Base-by-base conservation (phyloP, 2,888 invertebrate species). In the Siphonodentalium dalli region DNA sequence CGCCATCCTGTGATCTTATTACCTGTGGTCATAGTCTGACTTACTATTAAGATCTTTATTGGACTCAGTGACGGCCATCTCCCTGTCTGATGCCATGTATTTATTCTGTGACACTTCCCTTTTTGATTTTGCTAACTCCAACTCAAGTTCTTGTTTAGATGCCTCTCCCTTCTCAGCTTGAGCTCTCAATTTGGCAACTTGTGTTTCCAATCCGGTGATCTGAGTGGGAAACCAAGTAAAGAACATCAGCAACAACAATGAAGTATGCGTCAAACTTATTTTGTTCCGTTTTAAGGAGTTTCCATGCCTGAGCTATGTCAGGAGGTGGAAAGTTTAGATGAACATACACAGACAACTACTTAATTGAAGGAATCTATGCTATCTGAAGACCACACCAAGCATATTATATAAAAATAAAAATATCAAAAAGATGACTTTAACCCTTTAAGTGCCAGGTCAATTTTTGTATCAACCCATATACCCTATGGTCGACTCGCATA, bases 141-240 rank as follows among this genome's bases (percentile, higher is more conserved):
- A 78, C 60, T 79, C 80, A 27, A 76, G 58, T 50, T 74, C 75
- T 47, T 79, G 78, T 23, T 74, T 65, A 3, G 65, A 48, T 6
- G 79, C 80, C 48, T 78, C 78, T 5, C 74, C 72, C 55, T 74
- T 75, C 65, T 80, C 80, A 7, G 78, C 35, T 52, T 72, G 74
- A 6, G 78, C 70, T 13, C 76, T 52, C 6, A 74, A 56, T 41
- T 71, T 71, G 11, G 77, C 71, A 27, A 75, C 56, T 51, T 77
- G 73, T 47, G 72, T 71, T 51, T 74, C 71, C 15, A 73, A 50
- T 2, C 68, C 63, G 7, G 71, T 58, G 34, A 72, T 57, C 75
- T 77, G 40, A 1, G 61, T 28, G 45, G 20, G n/a, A 43, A 61
- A 35, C 11, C 5, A 26, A 33, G 23, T 18, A 13, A 18, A 2